Evolutionary conservation across 2,888 invertebrate species (phyloP), one percentile per base, ranked within the genome.

Genomic region (Drosophila lutescens): DNA sequence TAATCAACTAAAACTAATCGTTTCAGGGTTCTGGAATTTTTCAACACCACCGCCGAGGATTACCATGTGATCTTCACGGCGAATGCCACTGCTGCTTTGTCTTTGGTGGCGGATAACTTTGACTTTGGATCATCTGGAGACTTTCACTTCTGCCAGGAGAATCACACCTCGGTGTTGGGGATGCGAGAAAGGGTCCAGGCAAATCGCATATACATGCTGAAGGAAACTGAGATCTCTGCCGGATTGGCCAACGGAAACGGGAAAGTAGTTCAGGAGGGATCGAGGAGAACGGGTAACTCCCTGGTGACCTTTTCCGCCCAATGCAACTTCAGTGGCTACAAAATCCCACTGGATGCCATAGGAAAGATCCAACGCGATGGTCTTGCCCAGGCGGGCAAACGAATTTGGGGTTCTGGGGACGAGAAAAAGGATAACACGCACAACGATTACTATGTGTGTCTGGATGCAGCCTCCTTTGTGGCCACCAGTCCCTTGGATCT

Each of bases 141-240:
- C 55, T 97, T 98, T 90, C 94, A 95, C 9, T 97, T 98, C 91
- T 93, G 97, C 57, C 94, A 95, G 90, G 98, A 99, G 91, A 98
- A 97, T 90, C 99, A 99, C 91, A 99, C 99, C 0, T 99, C 99
- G 1, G 98, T 98, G 0, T 93, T 99, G 68, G 99, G 99, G 12
- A 95, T 99, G 94, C 93, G 99, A 89, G 96, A 96, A 91, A 89
- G 96, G 58, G 95, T 96, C n/a, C 93, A 92, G 77, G 93, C 94
- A 70, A 93, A 93, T 13, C 91, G 94, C 57, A 91, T 95, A 17
- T 92, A 93, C 68, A 94, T 94, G 69, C 91, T 97, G 43, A 92
- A 93, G 38, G 94, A 94, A 78, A 91, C 94, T 26, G 93, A 95
- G 68, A 93, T 95, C n/a, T 32, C 89, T 26, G 54, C 79, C 7